Evolutionary conservation across 2,797 vertebrate genomes (phyloP), one percentile per base, ranked within the genome.

Genomic region (Parotocinclus haroldoi): DNA sequence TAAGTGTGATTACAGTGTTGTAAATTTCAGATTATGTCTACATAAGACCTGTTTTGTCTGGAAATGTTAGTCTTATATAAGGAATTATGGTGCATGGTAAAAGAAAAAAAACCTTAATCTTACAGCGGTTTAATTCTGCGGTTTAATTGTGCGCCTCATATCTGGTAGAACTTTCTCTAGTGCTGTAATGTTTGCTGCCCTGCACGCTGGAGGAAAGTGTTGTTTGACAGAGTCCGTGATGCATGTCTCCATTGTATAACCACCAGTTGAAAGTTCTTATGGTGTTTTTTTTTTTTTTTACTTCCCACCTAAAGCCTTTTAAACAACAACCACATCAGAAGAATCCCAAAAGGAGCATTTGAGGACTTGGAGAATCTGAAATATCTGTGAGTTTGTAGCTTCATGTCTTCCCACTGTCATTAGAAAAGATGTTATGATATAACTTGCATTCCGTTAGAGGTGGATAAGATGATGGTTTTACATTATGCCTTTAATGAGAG

Each of bases 361-460:
- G 95, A 97, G 88, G 97, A 98, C 81, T 83, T 99, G 85, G 96
- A 98, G 88, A 98, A 95, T 83, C 86, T 99, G 66, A 99, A 98
- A 90, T 99, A 99, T 90, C 97, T 99, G 97, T 99, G 86, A 98
- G 97, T 88, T 76, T 40, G 42, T 11, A 5, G 68, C 58, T 17
- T 7, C 17, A 45, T 62, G 53, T 9, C 38, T 11, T 69, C 60
- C 5, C 27, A 27, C 27, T 2, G 27, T 27, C 27, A 2, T 27
- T 27, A 2, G 5, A 5, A 27, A 2, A 27, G 27, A 27, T 27
- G 27, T 27, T 27, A n/a, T 5, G 27, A 27, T 2, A 27, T 27
- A 5, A 2, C 5, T 27, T 27, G 5, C 5, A 27, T 27, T 27
- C 27, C 5, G 5, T 27, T 27, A 27, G 27, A 27, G 27, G 27